Conservation (phyloP, 1,140 invertebrate species). For the Bombus waltoni region DNA sequence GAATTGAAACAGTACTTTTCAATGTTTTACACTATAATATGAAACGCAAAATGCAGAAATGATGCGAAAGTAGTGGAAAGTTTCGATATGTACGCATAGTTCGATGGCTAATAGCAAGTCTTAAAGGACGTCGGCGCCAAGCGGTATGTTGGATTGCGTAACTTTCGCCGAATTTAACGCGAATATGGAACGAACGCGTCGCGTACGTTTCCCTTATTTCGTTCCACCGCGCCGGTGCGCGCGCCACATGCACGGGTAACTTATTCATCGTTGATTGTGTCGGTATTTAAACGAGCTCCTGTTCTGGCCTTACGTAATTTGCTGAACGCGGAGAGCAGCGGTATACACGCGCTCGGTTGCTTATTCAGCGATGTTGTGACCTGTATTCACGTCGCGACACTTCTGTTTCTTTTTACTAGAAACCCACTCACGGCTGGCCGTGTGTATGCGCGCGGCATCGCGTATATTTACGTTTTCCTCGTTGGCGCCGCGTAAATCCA, state of each 20-base stretch:
- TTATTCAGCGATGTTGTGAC: constrained; percentile 79
- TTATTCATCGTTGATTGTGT: constrained; percentile 52
- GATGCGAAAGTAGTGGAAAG: not conserved
- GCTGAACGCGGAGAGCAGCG: constrained; percentile 62
- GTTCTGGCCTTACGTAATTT: constrained; percentile 77
- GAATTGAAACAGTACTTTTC: no score
- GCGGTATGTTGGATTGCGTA: constrained; percentile 59
- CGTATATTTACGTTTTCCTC: constrained; percentile 50
- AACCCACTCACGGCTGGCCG: constrained; percentile 56
- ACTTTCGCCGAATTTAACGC: constrained; percentile 74
- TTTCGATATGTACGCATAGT: not conserved
- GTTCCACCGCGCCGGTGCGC: constrained; percentile 6
- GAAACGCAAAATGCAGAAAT: not conserved
- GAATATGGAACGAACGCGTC: constrained; percentile 63
- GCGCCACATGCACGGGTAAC: constrained; percentile 44
- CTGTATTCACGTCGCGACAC: constrained; percentile 73
- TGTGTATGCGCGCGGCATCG: constrained; percentile 25
- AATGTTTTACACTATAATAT: not conserved
- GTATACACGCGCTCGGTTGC: constrained; percentile 65
- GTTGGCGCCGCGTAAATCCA: constrained; percentile 47
- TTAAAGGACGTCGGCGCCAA: constrained; percentile 21
- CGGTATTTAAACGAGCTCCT: constrained; percentile 76
- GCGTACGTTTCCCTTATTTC: constrained; percentile 37
- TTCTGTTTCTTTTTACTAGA: constrained; percentile 70
- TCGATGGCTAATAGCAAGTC: not conserved